Percentiles rank a stretch among this genome's conserved stretches.
These are phyloP conservation scores for Palloptera scutellata DNA, from an alignment of 2,888 invertebrate genomes.

Conservation along the genomic window DNA sequence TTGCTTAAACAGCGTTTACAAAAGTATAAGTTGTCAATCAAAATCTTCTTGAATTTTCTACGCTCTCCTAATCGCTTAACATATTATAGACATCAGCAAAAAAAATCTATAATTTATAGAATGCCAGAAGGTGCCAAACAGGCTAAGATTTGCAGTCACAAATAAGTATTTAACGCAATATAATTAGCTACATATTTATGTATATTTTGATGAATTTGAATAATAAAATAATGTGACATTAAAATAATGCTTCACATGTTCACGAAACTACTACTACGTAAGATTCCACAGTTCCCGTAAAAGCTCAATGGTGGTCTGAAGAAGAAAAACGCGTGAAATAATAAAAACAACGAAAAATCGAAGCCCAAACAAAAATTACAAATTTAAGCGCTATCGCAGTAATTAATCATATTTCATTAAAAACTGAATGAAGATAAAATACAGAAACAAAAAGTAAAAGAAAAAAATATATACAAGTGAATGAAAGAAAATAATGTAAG, in stretches of 20 bases:
- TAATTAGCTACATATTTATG: neutral
- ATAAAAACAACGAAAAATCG: neutral
- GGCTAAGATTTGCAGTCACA: neutral
- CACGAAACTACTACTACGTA: conserved; percentile 19
- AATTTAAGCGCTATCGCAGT: conserved; percentile 41
- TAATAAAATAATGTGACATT: conserved; percentile 28
- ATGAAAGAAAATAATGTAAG: conserved; percentile 18
- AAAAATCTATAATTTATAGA: neutral
- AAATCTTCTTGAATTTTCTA: neutral
- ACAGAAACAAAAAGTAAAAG: neutral
- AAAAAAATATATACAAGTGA: conserved; percentile 15
- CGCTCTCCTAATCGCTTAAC: neutral
- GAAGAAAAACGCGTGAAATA: conserved; percentile 28
- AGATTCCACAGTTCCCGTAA: conserved; percentile 24
- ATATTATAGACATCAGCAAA: neutral
- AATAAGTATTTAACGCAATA: neutral
- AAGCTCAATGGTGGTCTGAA: conserved; percentile 18
- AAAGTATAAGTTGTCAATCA: conserved; percentile 29
- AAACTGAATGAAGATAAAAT: neutral
- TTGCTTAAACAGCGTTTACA: neutral
- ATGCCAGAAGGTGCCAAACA: too few species aligned
- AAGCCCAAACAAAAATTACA: conserved; percentile 39
- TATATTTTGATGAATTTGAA: conserved; percentile 27
- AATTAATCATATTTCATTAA: conserved; percentile 53
- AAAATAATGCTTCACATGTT: conserved; percentile 29